A percentile compares a stretch with the other conserved stretches of the same genome.
Conservation (phyloP, 2,888 invertebrate genomes). For the Chloroclystis v-ata region DNA sequence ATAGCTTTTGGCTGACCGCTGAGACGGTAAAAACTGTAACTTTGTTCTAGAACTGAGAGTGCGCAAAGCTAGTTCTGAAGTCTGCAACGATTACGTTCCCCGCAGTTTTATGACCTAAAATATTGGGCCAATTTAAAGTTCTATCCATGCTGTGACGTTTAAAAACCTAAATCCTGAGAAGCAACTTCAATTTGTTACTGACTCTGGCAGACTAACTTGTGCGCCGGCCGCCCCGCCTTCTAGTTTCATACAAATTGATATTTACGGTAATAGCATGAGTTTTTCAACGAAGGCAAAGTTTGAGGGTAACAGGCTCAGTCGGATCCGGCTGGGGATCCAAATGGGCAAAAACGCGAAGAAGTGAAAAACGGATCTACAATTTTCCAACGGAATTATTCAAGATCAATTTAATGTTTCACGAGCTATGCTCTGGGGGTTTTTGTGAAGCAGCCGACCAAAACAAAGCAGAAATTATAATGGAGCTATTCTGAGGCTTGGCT, state of each 20-base stretch:
- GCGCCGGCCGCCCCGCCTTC: slow-evolving; percentile 59
- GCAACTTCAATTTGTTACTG: slow-evolving; percentile 68
- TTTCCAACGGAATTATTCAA: slow-evolving; percentile 57
- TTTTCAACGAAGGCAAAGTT: slow-evolving; percentile 71
- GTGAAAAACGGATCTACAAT: slow-evolving; percentile 63
- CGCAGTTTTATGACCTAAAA: slow-evolving; percentile 37
- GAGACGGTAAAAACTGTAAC: slow-evolving; percentile 24
- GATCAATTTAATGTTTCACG: slow-evolving; percentile 61
- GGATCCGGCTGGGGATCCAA: slow-evolving; percentile 63
- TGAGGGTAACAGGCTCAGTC: slow-evolving; percentile 68
- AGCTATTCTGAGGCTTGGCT: slow-evolving; percentile 13
- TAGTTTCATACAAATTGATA: slow-evolving; percentile 78
- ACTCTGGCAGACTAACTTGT: slow-evolving; percentile 55
- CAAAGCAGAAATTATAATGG: slow-evolving; percentile 31
- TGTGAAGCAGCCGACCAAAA: slow-evolving; percentile 30
- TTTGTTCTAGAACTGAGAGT: slow-evolving; percentile 13
- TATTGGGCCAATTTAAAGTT: slow-evolving; percentile 51
- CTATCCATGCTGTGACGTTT: slow-evolving; percentile 44
- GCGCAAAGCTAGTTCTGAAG: slow-evolving; percentile 21
- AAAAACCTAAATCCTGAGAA: slow-evolving; percentile 59
- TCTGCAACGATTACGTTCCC: slow-evolving; percentile 21
- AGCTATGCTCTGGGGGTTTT: slow-evolving; percentile 40
- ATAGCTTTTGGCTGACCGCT: slow-evolving; percentile 25
- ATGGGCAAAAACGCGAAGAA: slow-evolving; percentile 65
- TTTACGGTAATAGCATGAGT: slow-evolving; percentile 76